phyloP scores from a whole-genome alignment of 2,888 invertebrate species.

The Ormyrus pomaceus region DNA sequence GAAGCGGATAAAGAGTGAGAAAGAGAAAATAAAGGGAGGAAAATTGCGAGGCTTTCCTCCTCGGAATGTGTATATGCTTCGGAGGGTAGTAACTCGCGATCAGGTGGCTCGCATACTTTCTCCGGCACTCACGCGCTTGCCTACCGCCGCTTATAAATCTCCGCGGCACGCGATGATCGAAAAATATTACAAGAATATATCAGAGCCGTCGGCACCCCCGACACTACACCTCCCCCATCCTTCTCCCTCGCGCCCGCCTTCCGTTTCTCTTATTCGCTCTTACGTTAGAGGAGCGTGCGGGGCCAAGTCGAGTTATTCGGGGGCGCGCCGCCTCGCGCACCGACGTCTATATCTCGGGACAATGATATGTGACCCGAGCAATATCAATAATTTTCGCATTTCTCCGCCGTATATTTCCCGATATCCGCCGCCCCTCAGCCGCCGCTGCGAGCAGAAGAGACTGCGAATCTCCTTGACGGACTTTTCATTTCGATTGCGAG shows the following conservation, averaged over 20 bases:
- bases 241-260: constrained; percentile 44
- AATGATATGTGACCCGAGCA: constrained; percentile 75
- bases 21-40: constrained; percentile 30
- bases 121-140: constrained; percentile 56
- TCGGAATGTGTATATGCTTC: constrained; percentile 29
- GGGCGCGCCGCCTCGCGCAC: constrained; percentile 59
- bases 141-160: constrained; percentile 71
- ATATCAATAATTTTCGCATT: constrained; percentile 76
- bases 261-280: constrained; percentile 52
- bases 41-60: constrained; percentile 49
- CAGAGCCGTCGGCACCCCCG: constrained; percentile 72
- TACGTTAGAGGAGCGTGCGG: constrained; percentile 39
- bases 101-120: constrained; percentile 69
- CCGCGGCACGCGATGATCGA: constrained; percentile 75
- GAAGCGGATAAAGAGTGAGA: neutral
- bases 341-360: constrained; percentile 74
- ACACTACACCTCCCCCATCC: constrained; percentile 44
- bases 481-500: constrained; percentile 36
- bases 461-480: constrained; percentile 48
- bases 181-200: constrained; percentile 76
- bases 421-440: constrained; percentile 57
- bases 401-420: constrained; percentile 70
- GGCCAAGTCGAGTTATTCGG: constrained; percentile 66
- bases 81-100: constrained; percentile 71
- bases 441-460: constrained; percentile 9